Base-by-base conservation (phyloP, 2,888 invertebrate species). In the Chouioia cunea region DNA sequence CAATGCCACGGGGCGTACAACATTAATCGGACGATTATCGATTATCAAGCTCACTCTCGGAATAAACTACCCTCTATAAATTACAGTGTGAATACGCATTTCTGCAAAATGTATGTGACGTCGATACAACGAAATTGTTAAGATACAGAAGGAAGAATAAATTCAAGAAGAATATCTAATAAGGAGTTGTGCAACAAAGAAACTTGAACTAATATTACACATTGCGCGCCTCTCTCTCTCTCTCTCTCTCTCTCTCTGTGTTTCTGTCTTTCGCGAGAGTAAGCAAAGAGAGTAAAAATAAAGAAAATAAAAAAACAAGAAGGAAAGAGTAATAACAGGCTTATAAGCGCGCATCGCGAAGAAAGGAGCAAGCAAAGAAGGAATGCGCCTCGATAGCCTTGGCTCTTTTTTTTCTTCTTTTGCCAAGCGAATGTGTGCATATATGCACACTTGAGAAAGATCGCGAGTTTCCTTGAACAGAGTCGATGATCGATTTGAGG, bases 301-400 rank as follows among this genome's bases (percentile, higher is more conserved):
- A 46, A 64, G 18, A 6, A 43, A 2, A n/a, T 1, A n/a, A 53
- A 36, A 43, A 18, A 36, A 16, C 16, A 6, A 15, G 12, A 54
- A 27, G 22, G 47, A 18, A 22, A 47, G 46, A 8, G n/a, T 48
- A 47, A 12, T 22, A 36, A 36, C 36, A 36, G 36, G 36, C 36
- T 36, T 36, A 36, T 36, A 3, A 36, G 36, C 36, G 1, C 36
- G 36, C 36, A 36, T 36, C 36, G 36, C 36, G 18, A 66, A 65
- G 65, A 60, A 56, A 67, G 68, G 68, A 62, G 48, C 68, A 52
- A 48, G 48, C 18, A n/a, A n/a, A n/a, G 65, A 22, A 12, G 80
- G 80, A 80, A 80, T 80, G 79, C 78, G 79, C 64, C 83, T 82
- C 82, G 82, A 82, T 82, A 83, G 81, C 80, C 82, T 83, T 83